phyloP scores from a whole-genome alignment of 2,113 vertebrate species.

The Porphyrio hochstetteri region DNA sequence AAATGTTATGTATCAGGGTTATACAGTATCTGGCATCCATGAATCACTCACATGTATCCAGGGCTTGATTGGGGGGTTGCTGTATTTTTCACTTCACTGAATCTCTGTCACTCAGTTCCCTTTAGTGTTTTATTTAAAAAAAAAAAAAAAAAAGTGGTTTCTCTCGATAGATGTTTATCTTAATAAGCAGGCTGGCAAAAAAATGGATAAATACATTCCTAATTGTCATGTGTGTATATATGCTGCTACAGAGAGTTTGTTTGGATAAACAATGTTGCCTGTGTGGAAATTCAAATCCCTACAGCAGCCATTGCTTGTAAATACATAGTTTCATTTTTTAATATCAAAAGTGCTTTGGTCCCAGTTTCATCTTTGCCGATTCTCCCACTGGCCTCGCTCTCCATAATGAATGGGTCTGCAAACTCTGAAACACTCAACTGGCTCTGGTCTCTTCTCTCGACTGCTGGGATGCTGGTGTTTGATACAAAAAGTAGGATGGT shows the following conservation, averaged over 20 bases:
- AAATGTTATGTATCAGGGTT: slow-evolving; percentile 14
- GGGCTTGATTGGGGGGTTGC: neutral
- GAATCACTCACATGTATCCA: neutral
- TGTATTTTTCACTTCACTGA: slow-evolving; percentile 5
- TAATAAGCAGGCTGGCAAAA: slow-evolving; percentile 13
- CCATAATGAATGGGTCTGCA: slow-evolving; percentile 16
- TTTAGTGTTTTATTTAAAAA: slow-evolving; percentile 11
- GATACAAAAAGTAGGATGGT: neutral
- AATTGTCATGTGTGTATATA: slow-evolving; percentile 41
- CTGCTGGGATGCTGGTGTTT: slow-evolving; percentile 1
- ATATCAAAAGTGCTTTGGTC: slow-evolving; percentile 23
- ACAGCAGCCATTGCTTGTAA: slow-evolving; percentile 50
- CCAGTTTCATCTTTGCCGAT: slow-evolving; percentile 39
- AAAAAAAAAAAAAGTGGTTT: slow-evolving; percentile 4
- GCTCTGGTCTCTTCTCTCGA: neutral
- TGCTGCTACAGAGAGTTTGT: slow-evolving; percentile 37
- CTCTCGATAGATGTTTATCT: slow-evolving; percentile 54
- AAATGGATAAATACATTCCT: slow-evolving; percentile 30
- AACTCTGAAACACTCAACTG: neutral
- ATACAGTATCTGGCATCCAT: slow-evolving; percentile 38
- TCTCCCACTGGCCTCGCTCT: slow-evolving; percentile 4
- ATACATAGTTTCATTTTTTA: slow-evolving; percentile 35
- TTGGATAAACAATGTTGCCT: neutral
- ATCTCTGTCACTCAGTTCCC: slow-evolving; percentile 64
- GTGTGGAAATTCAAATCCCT: slow-evolving; percentile 31